A percentile compares a stretch with the other conserved stretches of the same genome.
Conservation (phyloP, 2,888 invertebrate genomes). For the Lasioglossum figueresi region DNA sequence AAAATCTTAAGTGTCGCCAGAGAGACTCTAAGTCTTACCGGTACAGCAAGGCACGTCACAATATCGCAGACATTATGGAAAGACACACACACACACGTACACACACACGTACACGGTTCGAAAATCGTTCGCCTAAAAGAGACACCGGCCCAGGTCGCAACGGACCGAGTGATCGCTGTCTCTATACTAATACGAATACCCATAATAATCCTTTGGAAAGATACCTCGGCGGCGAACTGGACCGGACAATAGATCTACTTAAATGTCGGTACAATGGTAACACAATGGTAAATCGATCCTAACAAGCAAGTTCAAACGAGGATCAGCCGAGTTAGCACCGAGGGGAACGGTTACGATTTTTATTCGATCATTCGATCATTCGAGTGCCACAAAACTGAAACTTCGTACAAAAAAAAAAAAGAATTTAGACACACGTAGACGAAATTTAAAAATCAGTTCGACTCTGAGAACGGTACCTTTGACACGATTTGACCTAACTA, state of each 20-base stretch:
- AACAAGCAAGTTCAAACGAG: slow-evolving; percentile 23
- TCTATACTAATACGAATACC: neutral
- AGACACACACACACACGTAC: slow-evolving; percentile 16
- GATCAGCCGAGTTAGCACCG: slow-evolving; percentile 3
- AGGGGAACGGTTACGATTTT: neutral
- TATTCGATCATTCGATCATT: neutral
- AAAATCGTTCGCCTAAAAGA: slow-evolving; percentile 6
- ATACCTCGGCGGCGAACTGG: neutral
- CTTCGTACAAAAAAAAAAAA: neutral
- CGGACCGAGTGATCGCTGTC: neutral
- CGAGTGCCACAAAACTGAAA: neutral
- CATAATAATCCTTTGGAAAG: slow-evolving; percentile 7
- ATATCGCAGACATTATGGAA: slow-evolving; percentile 28
- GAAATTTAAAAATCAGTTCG: neutral
- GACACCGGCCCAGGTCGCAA: neutral
- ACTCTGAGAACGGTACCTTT: too few species aligned
- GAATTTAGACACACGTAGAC: neutral
- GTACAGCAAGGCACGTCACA: slow-evolving; percentile 23
- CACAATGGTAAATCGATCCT: neutral
- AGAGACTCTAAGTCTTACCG: neutral
- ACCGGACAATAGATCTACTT: neutral
- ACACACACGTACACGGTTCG: neutral
- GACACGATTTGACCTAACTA: too few species aligned
- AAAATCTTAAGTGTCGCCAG: slow-evolving; percentile 1
- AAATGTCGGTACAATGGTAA: neutral